Evolutionary conservation across 1,140 invertebrate species (phyloP).

Genomic region (Gryllus bimaculatus): DNA sequence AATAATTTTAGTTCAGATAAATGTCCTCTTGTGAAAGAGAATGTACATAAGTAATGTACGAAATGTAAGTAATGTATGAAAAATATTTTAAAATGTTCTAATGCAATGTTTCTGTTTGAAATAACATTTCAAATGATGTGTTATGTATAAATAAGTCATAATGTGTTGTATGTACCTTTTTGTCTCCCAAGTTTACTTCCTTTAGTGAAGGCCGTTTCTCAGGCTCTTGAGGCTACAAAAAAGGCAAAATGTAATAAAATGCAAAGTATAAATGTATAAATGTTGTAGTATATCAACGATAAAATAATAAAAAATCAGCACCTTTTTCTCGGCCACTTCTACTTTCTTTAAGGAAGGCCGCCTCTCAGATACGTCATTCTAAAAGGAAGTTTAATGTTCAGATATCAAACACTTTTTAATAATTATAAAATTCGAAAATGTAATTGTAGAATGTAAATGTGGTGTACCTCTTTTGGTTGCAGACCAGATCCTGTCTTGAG

Average conservation of each 20-base stretch:
- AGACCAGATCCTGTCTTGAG: too few relatives aligned
- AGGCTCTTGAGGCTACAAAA: not conserved
- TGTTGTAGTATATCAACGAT: not conserved
- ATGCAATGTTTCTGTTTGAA: not conserved
- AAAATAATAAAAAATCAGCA: not conserved
- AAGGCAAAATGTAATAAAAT: not conserved
- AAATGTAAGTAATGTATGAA: too few relatives aligned
- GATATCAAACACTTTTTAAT: too few relatives aligned
- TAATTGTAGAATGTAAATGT: too few relatives aligned
- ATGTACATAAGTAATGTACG: too few relatives aligned
- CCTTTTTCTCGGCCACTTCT: not conserved
- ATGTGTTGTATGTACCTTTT: not conserved
- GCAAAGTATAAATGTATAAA: not conserved
- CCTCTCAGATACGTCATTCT: not conserved
- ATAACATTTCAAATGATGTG: not conserved
- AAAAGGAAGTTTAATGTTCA: not conserved
- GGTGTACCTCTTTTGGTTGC: too few relatives aligned
- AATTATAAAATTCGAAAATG: too few relatives aligned
- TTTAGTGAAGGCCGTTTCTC: slow-evolving; percentile 16
- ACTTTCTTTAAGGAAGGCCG: not conserved
- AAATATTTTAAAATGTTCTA: not conserved
- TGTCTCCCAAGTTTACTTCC: slow-evolving; percentile 11
- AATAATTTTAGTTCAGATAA: too few relatives aligned
- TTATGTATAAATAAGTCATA: not conserved
- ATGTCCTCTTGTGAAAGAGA: too few relatives aligned